phyloP scores from a whole-genome alignment of 2,888 invertebrate species.

The Latrodectus hesperus region DNA sequence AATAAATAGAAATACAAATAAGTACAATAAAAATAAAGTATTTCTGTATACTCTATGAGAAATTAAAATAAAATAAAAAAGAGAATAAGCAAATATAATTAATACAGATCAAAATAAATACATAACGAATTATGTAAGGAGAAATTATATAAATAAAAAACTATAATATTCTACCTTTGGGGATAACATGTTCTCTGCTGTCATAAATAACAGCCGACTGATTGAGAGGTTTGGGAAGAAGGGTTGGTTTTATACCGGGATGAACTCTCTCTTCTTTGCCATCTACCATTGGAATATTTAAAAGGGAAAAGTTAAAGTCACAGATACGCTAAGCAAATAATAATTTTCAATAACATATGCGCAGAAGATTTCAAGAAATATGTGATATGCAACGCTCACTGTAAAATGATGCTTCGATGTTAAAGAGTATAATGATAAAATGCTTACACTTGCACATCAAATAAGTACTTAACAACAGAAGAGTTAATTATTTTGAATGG shows the following conservation, averaged over 20 bases:
- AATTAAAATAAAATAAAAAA: not conserved
- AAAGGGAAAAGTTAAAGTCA: slow-evolving; percentile 21
- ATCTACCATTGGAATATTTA: slow-evolving; percentile 35
- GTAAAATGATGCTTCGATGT: too few relatives aligned
- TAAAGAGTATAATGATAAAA: too few relatives aligned
- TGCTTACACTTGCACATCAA: too few relatives aligned
- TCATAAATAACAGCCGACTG: slow-evolving; percentile 47
- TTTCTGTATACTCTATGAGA: not conserved
- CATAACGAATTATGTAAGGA: not conserved
- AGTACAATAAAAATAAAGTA: not conserved
- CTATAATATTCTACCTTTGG: slow-evolving; percentile 55
- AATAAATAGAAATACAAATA: not conserved
- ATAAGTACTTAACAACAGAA: too few relatives aligned
- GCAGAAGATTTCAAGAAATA: too few relatives aligned
- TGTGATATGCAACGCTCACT: too few relatives aligned
- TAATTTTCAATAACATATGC: not conserved
- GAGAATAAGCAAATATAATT: not conserved
- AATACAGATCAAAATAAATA: not conserved
- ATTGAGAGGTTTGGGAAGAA: slow-evolving; percentile 87
- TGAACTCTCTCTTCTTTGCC: slow-evolving; percentile 55
- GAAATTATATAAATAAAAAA: slow-evolving; percentile 13
- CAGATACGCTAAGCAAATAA: slow-evolving; percentile 73
- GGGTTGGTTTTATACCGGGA: slow-evolving; percentile 82
- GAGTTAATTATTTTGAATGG: too few relatives aligned
- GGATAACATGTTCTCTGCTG: slow-evolving; percentile 56